phyloP scores from a whole-genome alignment of 2,113 vertebrate genomes.

The Cygnus atratus region DNA sequence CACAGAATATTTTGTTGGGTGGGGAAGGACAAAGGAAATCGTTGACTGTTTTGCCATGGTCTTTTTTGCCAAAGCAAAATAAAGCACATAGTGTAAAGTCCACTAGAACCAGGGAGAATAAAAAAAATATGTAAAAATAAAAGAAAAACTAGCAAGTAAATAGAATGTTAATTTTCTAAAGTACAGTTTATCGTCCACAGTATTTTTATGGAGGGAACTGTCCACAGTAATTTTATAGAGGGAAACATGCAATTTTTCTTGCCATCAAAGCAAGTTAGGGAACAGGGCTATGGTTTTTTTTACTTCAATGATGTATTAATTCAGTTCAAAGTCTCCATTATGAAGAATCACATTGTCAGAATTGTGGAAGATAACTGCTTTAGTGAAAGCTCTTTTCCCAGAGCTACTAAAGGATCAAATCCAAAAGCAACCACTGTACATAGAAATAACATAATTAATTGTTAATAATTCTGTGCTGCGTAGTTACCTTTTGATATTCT shows the following conservation, averaged over 20 bases:
- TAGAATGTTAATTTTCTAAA: background rate
- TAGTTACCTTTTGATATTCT: slow-evolving; percentile 14
- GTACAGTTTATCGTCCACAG: background rate
- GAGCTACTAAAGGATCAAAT: background rate
- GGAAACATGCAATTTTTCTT: background rate
- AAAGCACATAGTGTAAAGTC: background rate
- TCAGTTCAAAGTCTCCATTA: background rate
- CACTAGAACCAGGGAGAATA: background rate
- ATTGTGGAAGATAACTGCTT: background rate
- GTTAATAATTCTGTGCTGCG: background rate
- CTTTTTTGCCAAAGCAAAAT: background rate
- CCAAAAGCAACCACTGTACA: background rate
- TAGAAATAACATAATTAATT: background rate
- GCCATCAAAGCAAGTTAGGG: background rate
- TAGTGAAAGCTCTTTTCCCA: background rate
- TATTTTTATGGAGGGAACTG: background rate
- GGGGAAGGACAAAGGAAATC: background rate
- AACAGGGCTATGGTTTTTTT: background rate
- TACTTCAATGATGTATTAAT: background rate
- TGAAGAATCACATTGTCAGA: background rate
- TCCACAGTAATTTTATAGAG: background rate
- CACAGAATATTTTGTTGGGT: background rate
- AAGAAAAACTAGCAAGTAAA: background rate
- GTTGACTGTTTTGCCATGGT: rapidly evolving
- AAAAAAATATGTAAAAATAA: too few relatives aligned